Base-by-base conservation (phyloP, 2,113 vertebrate species). In the Turnix velox region DNA sequence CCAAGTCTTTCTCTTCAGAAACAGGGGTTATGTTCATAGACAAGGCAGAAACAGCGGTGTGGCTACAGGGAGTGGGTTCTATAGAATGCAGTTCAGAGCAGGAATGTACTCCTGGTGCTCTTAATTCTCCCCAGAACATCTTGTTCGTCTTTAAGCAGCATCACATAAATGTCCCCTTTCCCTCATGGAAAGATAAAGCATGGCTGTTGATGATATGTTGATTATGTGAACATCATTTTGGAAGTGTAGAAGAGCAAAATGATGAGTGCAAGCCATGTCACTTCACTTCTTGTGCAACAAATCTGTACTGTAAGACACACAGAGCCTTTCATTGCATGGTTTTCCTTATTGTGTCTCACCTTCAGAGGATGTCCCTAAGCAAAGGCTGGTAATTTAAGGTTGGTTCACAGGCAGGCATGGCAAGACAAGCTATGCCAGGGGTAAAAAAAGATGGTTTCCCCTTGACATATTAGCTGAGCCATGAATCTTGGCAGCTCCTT, bases 341-440 rank as follows among this genome's bases (percentile, higher is more conserved):
- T 61, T 69, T 28, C 54, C 55, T 69, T 45, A 52, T 45, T 59
- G 3, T 37, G 37, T 3, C 45, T 35, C 1, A 0, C 8, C 7
- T 14, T 57, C 57, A 72, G 85, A 49, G 19, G 52, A 42, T 84
- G 65, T 31, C 33, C 54, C 57, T 31, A 25, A 68, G 58, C 11
- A 8, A 55, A 57, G 54, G 37, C n/a, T 82, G 74, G 9, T 4
- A 71, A 19, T 31, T 42, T 51, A 25, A 37, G 46, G 0, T 0
- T 6, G 43, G 19, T 5, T 27, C 0, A 1, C 0, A 2, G 43
- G 7, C 31, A 48, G 42, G 68, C 67, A 39, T 0, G 1, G 61
- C 37, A 23, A 4, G 16, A 16, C 35, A 31, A 40, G 31, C 19
- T 19, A 12, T 22, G 31, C 1, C 1, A 20, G 30, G 42, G 84